Evolutionary conservation across 2,888 invertebrate species (phyloP), one percentile per base, ranked within the genome.

Genomic region (Tinea trinotella): DNA sequence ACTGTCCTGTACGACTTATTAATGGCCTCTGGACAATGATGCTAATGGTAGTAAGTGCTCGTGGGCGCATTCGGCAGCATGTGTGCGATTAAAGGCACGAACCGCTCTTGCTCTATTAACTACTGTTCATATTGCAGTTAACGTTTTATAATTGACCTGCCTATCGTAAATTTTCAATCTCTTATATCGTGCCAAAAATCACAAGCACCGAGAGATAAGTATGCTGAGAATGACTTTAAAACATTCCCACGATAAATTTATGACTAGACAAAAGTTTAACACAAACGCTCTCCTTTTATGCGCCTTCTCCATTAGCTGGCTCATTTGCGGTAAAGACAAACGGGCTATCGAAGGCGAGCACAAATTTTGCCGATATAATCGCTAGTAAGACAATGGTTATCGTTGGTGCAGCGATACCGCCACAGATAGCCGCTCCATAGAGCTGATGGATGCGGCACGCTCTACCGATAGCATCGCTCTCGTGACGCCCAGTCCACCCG

Each of bases 281-380:
- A 62, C 67, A 73, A 72, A 67, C 68, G 40, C 35, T 65, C 68
- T 72, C 77, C 79, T 81, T 81, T 79, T 78, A 80, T 72, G 76
- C 68, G 63, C 68, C 64, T 66, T 68, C 65, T 64, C 60, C 49
- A 56, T 76, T 76, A 78, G 68, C 70, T 71, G 74, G 74, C 75
- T 83, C 83, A 83, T 84, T 85, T 82, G 85, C 79, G 81, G 83
- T 74, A 70, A 74, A 81, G 76, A 81, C 83, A 80, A 81, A 81
- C 81, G 80, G 66, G 61, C 67, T 17, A 74, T 77, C 69, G 68
- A 70, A 70, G 74, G 77, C 74, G 75, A 74, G 74, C 79, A 78
- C 78, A 79, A 81, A 80, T 80, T 80, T 80, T 68, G 74, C 78
- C 72, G 84, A 84, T 84, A 79, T 71, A 75, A 84, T 84, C 82